A percentile compares a stretch with the other conserved stretches of the same genome.
These are phyloP conservation scores for Coluber constrictor DNA, from an alignment of 2,797 vertebrate genomes.

Conservation along the genomic window DNA sequence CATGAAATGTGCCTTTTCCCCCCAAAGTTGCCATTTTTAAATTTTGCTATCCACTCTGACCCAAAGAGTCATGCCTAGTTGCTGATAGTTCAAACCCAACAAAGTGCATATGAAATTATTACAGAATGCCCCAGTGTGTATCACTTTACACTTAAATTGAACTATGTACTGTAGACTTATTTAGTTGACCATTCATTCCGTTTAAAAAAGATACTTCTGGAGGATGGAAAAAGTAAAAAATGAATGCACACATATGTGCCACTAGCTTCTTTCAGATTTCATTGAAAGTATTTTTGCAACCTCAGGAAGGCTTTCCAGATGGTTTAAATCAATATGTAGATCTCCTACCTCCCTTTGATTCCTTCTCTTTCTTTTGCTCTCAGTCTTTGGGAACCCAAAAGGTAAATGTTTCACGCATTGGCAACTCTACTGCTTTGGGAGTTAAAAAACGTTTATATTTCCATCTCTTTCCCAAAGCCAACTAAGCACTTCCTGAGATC, in stretches of 20 bases:
- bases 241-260: neutral
- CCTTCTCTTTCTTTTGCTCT: neutral
- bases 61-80: neutral
- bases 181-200: neutral
- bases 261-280: conserved; percentile 7
- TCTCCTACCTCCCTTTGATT: neutral
- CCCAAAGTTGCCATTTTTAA: neutral
- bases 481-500: conserved; percentile 34
- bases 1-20: neutral
- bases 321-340: neutral
- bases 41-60: neutral
- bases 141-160: neutral
- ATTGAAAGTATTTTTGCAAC: conserved; percentile 8
- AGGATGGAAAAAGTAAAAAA: conserved; percentile 5
- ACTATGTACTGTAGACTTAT: neutral
- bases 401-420: conserved; percentile 13
- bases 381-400: conserved; percentile 8
- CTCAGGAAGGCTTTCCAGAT: conserved; percentile 8
- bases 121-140: neutral
- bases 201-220: neutral
- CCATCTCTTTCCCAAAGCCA: conserved; percentile 21
- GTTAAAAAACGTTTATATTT: conserved; percentile 22
- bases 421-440: conserved; percentile 14
- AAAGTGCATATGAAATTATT: neutral
- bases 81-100: neutral